A percentile compares a stretch with the other conserved stretches of the same genome.
Conservation (phyloP, 2,797 vertebrate genomes). For the Alcedo quadribrachys region DNA sequence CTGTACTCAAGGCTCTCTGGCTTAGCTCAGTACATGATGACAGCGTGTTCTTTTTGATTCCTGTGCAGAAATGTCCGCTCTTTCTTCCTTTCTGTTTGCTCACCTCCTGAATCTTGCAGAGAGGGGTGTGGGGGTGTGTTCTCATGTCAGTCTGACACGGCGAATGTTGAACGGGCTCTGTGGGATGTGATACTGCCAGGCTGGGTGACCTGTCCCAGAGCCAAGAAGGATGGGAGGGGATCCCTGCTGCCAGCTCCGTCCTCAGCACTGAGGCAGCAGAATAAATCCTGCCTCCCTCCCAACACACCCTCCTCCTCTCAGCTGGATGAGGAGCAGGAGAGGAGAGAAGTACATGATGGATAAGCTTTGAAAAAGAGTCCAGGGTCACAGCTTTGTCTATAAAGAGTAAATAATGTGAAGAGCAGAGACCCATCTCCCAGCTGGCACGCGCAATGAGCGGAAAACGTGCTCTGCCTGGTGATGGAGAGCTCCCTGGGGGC, state of each 20-base stretch:
- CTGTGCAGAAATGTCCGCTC: background rate
- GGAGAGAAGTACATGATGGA: constrained; percentile 14
- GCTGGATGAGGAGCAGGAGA: background rate
- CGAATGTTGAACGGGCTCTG: background rate
- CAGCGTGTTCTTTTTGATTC: background rate
- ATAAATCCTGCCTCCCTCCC: background rate
- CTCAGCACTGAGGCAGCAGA: background rate
- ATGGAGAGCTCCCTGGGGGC: background rate
- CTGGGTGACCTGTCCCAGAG: background rate
- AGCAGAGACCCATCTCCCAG: background rate
- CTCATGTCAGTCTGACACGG: rapidly evolving
- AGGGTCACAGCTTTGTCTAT: constrained; percentile 36
- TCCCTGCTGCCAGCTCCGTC: background rate
- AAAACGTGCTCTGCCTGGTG: background rate
- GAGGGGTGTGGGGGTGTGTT: rapidly evolving
- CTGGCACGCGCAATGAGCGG: background rate
- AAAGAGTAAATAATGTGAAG: constrained; percentile 47
- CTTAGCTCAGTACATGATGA: background rate
- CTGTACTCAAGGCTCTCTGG: background rate
- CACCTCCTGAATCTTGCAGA: background rate
- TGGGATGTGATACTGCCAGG: rapidly evolving
- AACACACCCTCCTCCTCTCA: background rate
- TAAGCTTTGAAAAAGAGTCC: constrained; percentile 32
- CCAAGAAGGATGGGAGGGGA: rapidly evolving
- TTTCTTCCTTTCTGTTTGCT: background rate